Evolutionary conservation across 2,888 invertebrate species (phyloP).

Genomic region (Epicampocera succincta): DNA sequence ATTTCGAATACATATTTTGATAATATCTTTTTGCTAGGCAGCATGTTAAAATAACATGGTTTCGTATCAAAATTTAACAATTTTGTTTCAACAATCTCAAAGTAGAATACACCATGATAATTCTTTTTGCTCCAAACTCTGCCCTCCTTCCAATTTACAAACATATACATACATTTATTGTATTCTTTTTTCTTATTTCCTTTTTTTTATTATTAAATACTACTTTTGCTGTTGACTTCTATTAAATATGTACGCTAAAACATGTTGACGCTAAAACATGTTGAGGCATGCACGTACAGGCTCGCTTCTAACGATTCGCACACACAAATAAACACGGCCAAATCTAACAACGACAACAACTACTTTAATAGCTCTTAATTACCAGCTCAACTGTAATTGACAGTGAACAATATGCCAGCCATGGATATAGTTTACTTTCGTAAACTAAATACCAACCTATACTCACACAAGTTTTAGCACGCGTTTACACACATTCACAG

Average conservation of each 20-base stretch:
- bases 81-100: too few species aligned
- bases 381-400: slow-evolving; percentile 70
- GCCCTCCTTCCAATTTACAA: too few species aligned
- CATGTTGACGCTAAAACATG: not conserved
- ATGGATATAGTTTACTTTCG: slow-evolving; percentile 62
- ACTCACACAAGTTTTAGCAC: not conserved
- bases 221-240: slow-evolving; percentile 26
- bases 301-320: not conserved
- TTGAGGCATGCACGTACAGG: not conserved
- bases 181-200: not conserved
- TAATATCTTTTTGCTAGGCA: too few species aligned
- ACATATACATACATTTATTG: too few species aligned
- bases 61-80: too few species aligned
- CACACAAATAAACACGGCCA: slow-evolving; percentile 20
- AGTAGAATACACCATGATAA: too few species aligned
- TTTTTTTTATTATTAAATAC: not conserved
- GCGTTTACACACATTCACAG: not conserved
- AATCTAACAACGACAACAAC: slow-evolving; percentile 58
- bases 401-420: slow-evolving; percentile 68
- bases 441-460: slow-evolving; percentile 56
- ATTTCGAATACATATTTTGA: too few species aligned
- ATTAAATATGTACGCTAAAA: slow-evolving; percentile 7
- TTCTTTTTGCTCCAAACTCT: too few species aligned
- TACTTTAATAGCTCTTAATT: slow-evolving; percentile 69
- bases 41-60: too few species aligned